phyloP scores from a whole-genome alignment of 2,113 vertebrate species.

The Ceuthmochares aereus region DNA sequence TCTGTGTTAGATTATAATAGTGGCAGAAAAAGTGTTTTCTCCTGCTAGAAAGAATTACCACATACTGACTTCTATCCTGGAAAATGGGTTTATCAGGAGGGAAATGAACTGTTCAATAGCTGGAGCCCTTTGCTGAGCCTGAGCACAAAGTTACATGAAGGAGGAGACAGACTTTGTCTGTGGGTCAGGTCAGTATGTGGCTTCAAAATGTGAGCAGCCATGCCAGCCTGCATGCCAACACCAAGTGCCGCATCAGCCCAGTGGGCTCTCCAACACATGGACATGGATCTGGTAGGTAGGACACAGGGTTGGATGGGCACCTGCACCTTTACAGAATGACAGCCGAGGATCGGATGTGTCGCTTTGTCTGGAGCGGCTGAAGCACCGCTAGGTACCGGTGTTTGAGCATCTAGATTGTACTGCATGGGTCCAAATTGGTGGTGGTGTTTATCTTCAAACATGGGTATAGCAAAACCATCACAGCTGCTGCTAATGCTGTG shows the following conservation, averaged over 20 bases:
- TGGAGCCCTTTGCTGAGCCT: background rate
- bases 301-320: background rate
- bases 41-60: background rate
- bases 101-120: background rate
- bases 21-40: background rate
- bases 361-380: background rate
- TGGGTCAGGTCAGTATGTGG: background rate
- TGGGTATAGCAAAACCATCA: background rate
- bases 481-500: background rate
- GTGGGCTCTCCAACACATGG: fast-evolving
- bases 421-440: background rate
- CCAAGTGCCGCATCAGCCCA: background rate
- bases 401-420: background rate
- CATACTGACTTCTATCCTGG: background rate
- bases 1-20: background rate
- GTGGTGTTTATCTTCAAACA: background rate
- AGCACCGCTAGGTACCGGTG: background rate
- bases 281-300: background rate
- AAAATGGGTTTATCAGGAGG: background rate
- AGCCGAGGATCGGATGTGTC: background rate
- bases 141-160: background rate
- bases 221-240: fast-evolving
- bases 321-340: background rate
- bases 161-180: background rate
- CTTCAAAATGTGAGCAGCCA: background rate